Percentiles rank a stretch among this genome's conserved stretches.
These are phyloP conservation scores for Triplophysa siluroides DNA, from an alignment of 2,113 vertebrate genomes.

Conservation along the genomic window DNA sequence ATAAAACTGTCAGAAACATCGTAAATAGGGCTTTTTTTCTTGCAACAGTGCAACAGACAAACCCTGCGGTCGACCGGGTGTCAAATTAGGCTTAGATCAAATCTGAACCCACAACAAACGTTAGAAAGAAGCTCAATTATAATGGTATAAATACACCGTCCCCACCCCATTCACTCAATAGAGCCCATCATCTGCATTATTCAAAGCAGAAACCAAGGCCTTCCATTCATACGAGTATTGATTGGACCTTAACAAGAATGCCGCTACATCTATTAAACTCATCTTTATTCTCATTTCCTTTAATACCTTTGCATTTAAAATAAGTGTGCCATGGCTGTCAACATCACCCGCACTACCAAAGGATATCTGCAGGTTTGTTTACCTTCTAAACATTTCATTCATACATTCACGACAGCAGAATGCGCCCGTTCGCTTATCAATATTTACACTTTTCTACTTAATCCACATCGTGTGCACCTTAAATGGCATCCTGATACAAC, in stretches of 20 bases:
- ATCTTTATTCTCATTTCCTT: slow-evolving; percentile 13
- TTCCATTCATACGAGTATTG: slow-evolving; percentile 26
- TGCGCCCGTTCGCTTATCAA: too few relatives aligned
- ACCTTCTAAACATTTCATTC: too few relatives aligned
- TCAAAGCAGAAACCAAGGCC: slow-evolving; percentile 24
- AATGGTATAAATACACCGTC: slow-evolving; percentile 17
- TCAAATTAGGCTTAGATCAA: slow-evolving; percentile 1
- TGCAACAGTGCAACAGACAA: neutral
- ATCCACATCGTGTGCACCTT: too few relatives aligned
- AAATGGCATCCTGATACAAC: too few relatives aligned
- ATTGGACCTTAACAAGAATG: slow-evolving; percentile 28
- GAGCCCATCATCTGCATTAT: slow-evolving; percentile 40
- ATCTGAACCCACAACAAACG: neutral
- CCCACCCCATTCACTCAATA: slow-evolving; percentile 17
- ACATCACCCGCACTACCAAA: neutral
- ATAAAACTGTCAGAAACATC: neutral
- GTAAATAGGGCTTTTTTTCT: neutral
- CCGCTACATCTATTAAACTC: slow-evolving; percentile 26
- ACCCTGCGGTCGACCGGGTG: neutral
- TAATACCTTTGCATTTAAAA: slow-evolving; percentile 12
- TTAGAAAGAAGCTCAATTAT: neutral
- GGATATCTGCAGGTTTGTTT: neutral
- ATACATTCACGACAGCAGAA: too few relatives aligned
- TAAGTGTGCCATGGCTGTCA: slow-evolving; percentile 1
- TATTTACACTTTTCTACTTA: too few relatives aligned